Evolutionary conservation across 1,140 invertebrate species (phyloP).

Genomic region (Drosophila auraria): DNA sequence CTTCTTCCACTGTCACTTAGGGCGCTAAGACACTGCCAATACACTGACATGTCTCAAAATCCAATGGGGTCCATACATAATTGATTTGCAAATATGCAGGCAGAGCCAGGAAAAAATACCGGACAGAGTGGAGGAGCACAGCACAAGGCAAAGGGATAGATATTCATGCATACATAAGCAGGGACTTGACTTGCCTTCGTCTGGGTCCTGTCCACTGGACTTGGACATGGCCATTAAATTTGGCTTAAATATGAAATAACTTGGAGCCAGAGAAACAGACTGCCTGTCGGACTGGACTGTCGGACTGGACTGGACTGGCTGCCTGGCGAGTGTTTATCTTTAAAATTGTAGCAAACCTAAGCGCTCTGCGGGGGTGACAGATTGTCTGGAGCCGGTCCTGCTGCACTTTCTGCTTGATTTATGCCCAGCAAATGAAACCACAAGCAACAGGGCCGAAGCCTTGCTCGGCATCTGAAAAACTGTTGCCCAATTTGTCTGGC

Average conservation of each 20-base stretch:
- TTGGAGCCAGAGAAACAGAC: conserved; percentile 20
- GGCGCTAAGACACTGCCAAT: not conserved
- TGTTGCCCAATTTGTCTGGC: conserved; percentile 63
- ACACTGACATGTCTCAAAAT: conserved; percentile 52
- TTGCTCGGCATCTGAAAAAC: conserved; percentile 44
- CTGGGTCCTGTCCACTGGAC: conserved; percentile 26
- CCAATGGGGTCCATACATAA: conserved; percentile 41
- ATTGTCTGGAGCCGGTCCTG: conserved; percentile 19
- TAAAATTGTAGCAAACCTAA: conserved; percentile 60
- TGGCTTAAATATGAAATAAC: conserved; percentile 66
- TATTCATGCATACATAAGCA: conserved; percentile 64
- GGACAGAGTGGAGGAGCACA: conserved; percentile 6
- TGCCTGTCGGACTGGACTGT: conserved; percentile 2
- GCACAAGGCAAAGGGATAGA: conserved; percentile 46
- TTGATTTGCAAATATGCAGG: conserved; percentile 56
- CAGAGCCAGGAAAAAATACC: not conserved
- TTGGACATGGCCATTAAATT: conserved; percentile 59
- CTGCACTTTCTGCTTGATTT: conserved; percentile 67
- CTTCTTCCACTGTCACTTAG: conserved; percentile 40
- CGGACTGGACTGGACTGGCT: not conserved
- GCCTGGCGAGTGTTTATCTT: conserved; percentile 64
- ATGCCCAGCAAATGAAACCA: conserved; percentile 68
- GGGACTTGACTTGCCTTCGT: conserved; percentile 46
- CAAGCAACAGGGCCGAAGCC: conserved; percentile 35
- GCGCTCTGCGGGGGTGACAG: conserved; percentile 28